These are phyloP conservation scores for Anoplolepis gracilipes DNA, from an alignment of 1,140 invertebrate genomes.

Conservation along the genomic window DNA sequence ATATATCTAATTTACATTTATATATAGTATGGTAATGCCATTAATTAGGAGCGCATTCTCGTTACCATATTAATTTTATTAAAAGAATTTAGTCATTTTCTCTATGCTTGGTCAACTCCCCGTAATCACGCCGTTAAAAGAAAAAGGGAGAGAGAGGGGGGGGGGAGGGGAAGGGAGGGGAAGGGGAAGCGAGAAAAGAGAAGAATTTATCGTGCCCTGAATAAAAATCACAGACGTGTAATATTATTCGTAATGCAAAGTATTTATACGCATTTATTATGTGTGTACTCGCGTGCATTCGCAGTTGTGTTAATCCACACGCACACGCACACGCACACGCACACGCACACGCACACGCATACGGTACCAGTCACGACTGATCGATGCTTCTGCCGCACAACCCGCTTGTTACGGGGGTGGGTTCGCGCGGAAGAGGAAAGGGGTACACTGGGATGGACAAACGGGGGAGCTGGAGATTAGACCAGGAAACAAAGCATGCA, in stretches of 20 bases:
- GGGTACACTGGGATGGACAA: constrained; percentile 65
- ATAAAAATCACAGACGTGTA: constrained; percentile 25
- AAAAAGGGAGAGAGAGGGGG: not conserved
- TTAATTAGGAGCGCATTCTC: constrained; percentile 24
- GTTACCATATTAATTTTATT: constrained; percentile 55
- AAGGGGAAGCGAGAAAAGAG: not conserved
- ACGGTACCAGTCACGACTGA: constrained; percentile 77
- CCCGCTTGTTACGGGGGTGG: constrained; percentile 61
- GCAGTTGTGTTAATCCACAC: constrained; percentile 59
- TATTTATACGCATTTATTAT: constrained; percentile 42
- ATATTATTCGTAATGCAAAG: not conserved
- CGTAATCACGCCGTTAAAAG: not conserved
- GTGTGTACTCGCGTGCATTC: not conserved
- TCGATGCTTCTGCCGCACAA: constrained; percentile 77
- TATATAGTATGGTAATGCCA: constrained; percentile 55
- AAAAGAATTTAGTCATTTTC: constrained; percentile 5
- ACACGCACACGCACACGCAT: constrained; percentile 66
- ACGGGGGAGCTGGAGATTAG: constrained; percentile 72
- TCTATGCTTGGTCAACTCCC: not conserved
- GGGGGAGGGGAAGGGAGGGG: not conserved
- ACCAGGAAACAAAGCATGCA: constrained; percentile 85
- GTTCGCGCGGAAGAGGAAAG: constrained; percentile 62
- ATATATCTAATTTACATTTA: constrained; percentile 59
- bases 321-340: constrained; percentile 67
- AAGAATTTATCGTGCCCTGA: not conserved